Evolutionary conservation across 2,113 vertebrate genomes (phyloP).

Genomic region (Saccopteryx leptura): DNA sequence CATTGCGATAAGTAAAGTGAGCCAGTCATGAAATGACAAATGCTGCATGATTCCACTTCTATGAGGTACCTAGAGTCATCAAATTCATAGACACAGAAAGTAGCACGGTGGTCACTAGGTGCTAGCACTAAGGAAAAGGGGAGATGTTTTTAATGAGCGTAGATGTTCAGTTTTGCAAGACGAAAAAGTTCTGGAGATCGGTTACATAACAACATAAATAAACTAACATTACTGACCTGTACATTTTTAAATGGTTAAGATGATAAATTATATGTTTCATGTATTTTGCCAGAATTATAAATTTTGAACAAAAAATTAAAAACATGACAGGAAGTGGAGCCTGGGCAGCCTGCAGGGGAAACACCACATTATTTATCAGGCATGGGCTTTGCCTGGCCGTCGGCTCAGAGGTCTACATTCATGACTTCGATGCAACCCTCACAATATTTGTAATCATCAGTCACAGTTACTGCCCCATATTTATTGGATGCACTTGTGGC

Average conservation of each 20-base stretch:
- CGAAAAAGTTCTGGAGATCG: neutral
- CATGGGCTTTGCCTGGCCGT: neutral
- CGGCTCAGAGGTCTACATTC: neutral
- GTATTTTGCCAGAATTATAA: neutral
- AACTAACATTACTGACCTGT: neutral
- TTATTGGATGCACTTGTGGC: too few species aligned
- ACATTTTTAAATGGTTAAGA: neutral
- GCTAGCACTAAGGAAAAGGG: neutral
- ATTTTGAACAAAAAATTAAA: neutral
- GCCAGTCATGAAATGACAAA: neutral
- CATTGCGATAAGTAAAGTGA: neutral
- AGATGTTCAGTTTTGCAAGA: neutral
- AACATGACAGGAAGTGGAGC: neutral
- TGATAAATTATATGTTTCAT: neutral
- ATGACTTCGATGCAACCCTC: neutral
- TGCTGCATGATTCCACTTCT: neutral
- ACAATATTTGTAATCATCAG: neutral
- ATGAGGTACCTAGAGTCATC: neutral
- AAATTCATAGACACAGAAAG: neutral
- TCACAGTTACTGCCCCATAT: too few species aligned
- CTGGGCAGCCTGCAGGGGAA: neutral
- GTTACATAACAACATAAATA: neutral
- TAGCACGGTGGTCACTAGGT: too few species aligned
- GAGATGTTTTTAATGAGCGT: neutral
- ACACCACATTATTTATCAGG: neutral